Conservation (phyloP, 2,797 vertebrate genomes). For the Geotria australis region DNA sequence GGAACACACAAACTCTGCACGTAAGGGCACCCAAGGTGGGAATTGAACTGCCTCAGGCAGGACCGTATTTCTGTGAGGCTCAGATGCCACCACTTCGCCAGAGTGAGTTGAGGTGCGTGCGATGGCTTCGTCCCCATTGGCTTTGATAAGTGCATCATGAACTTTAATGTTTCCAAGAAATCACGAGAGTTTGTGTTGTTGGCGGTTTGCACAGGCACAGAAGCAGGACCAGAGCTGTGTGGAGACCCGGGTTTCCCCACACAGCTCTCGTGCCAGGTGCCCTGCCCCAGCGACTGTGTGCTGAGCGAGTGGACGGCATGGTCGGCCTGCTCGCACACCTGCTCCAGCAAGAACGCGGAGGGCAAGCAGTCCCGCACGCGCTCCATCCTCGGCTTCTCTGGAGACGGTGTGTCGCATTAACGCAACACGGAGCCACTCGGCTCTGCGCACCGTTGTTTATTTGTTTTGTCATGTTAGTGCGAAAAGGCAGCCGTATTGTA, state of each 20-base stretch:
- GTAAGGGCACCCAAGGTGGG: too few species aligned
- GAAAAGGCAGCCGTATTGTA: too few species aligned
- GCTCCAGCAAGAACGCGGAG: conserved; percentile 77
- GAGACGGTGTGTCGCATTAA: conserved; percentile 36
- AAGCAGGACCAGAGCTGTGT: conserved; percentile 36
- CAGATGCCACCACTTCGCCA: too few species aligned
- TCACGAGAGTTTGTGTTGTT: neutral
- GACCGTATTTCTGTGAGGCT: too few species aligned
- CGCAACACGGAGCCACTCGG: too few species aligned
- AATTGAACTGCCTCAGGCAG: too few species aligned
- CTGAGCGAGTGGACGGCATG: conserved; percentile 66
- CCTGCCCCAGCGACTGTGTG: conserved; percentile 68
- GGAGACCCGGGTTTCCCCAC: conserved; percentile 27
- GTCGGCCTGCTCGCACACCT: conserved; percentile 89
- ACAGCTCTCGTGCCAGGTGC: conserved; percentile 35
- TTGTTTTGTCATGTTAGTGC: too few species aligned
- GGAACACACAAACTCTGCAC: too few species aligned
- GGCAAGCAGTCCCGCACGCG: conserved; percentile 62
- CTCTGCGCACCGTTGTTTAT: too few species aligned
- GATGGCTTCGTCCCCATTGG: too few species aligned
- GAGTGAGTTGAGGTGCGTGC: too few species aligned
- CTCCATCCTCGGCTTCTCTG: conserved; percentile 58
- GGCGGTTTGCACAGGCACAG: conserved; percentile 23
- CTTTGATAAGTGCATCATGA: neutral
- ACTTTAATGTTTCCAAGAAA: neutral